Base-by-base conservation (phyloP, 2,888 invertebrate species). In the Eristalis tenax region DNA sequence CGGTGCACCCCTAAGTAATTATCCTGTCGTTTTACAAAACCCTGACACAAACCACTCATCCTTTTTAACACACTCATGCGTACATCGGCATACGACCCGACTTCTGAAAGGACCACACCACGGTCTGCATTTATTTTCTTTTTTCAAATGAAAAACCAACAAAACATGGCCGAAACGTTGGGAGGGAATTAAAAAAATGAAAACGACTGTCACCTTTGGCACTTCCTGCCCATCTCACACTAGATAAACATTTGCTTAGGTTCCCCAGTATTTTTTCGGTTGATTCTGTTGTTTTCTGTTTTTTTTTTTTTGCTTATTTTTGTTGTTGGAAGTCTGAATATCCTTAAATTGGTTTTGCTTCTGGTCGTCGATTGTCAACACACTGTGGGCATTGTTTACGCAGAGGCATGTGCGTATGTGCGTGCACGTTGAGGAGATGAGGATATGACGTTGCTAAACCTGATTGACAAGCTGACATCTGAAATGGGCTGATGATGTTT, bases 401-500 rank as follows among this genome's bases (percentile, higher is more conserved):
- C 5, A 61, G 2, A 65, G 38, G 68, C 50, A 70, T 77, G 56
- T 73, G 56, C 78, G 64, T 32, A 35, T 85, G 69, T 38, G 59
- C 68, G 59, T 81, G 43, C 63, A 69, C 57, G 61, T 65, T 61
- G 18, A 63, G 57, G 70, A 80, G 68, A 71, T 50, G 38, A 77
- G 50, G 69, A 71, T 68, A 66, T 77, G 78, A 71, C 74, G 77
- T 43, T 69, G 70, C 43, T 73, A 83, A 87, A 87, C 80, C 87
- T 83, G 87, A 87, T 87, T 83, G 87, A 83, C 87, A 73, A 73
- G 87, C 71, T 83, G 87, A 87, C 87, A 83, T 83, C 57, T 80
- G 83, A 87, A 76, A 87, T 88, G 81, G 88, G 88, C 88, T 85
- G 83, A 83, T 83, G 88, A 88, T 84, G 88, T 88, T 88, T 88